Evolutionary conservation across 2,888 invertebrate genomes (phyloP).

Genomic region (Pseudococcus jackbeardsleyi): DNA sequence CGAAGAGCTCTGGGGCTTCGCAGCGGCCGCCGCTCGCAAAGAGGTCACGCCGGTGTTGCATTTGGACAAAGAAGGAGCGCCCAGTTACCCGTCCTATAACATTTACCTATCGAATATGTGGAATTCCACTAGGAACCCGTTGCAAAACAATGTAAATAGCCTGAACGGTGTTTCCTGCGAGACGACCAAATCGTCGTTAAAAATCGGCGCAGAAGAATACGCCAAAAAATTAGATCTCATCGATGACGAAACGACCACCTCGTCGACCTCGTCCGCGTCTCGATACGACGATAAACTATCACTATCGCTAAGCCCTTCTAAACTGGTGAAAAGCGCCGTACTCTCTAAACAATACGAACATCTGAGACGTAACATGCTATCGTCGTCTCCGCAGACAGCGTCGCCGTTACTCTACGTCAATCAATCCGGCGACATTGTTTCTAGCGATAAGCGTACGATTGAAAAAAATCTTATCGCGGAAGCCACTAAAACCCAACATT

Average conservation of each 20-base stretch:
- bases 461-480: conserved; percentile 72
- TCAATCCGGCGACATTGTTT: conserved; percentile 46
- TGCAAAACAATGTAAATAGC: conserved; percentile 34
- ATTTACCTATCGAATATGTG: conserved; percentile 48
- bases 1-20: conserved; percentile 74
- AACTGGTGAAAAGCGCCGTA: conserved; percentile 76
- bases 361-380: conserved; percentile 51
- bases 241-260: background rate
- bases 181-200: background rate
- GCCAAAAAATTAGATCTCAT: background rate
- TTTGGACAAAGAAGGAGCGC: conserved; percentile 62
- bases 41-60: conserved; percentile 60
- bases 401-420: conserved; percentile 44
- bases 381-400: background rate
- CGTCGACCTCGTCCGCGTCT: background rate
- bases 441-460: conserved; percentile 70
- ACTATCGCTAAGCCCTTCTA: conserved; percentile 71
- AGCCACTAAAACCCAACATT: conserved; percentile 72
- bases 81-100: conserved; percentile 51
- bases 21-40: conserved; percentile 73
- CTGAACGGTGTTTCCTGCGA: background rate
- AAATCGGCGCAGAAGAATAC: background rate
- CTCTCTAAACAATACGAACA: conserved; percentile 64
- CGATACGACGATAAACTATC: conserved; percentile 3
- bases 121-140: conserved; percentile 44